Evolutionary conservation across 2,113 vertebrate genomes (phyloP), one percentile per base, ranked within the genome.

Genomic region (Bombycilla garrulus): DNA sequence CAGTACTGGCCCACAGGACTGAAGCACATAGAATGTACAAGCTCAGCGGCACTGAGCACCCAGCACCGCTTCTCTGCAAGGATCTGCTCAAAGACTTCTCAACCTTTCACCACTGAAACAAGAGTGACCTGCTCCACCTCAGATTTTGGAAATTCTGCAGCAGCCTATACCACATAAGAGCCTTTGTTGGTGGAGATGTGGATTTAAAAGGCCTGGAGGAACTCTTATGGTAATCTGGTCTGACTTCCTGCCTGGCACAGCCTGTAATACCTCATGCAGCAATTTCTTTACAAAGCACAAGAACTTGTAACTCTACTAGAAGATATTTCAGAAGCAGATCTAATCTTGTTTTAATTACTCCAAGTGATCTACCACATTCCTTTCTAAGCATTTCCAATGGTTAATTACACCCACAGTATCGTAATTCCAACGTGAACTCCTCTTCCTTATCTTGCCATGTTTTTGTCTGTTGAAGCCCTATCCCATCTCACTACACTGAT

Each of bases 261-360:
- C 82, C 70, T 3, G 1, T 51, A 89, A 92, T 86, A 92, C 90
- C 81, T 94, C 79, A 95, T 15, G 12, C 90, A 95, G 81, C 67
- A 81, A 78, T 93, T 96, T 92, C 87, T 96, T 66, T 88, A 88
- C 70, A 90, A 94, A 96, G 93, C 91, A 69, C 79, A 77, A 95
- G 87, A 97, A 96, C 93, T 96, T 90, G 92, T 94, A 95, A 47
- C 56, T 96, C 92, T 90, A 67, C 67, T 83, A 92, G 72, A 57
- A 88, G 82, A 86, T 80, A 94, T 77, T 92, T 94, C 92, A 96
- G 85, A 91, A 93, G 60, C 50, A 94, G 92, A 97, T 94, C 51
- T 95, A 96, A 95, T 94, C 95, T 96, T 77, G 78, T 73, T 70
- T 96, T 97, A 96, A 97, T 97, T 96, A 96, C 81, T 90, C 85